These are phyloP conservation scores for Natrix natrix DNA, from an alignment of 2,797 vertebrate species.

Conservation along the genomic window DNA sequence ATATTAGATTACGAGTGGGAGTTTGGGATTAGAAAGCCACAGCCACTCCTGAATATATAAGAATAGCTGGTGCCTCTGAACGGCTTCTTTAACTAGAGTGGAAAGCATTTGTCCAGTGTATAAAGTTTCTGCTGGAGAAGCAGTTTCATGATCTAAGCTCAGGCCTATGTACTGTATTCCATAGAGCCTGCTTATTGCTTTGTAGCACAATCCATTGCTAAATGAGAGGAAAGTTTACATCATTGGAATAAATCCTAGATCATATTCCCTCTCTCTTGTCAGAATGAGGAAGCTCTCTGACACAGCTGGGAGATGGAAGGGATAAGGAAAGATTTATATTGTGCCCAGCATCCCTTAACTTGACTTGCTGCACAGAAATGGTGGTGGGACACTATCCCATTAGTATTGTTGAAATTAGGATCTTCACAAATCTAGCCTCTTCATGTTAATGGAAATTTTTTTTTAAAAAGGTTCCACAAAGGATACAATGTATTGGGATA, in stretches of 20 bases:
- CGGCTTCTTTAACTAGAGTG: background rate
- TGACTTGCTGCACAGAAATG: background rate
- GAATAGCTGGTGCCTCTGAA: background rate
- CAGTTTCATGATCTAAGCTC: background rate
- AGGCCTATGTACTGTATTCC: background rate
- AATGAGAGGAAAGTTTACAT: background rate
- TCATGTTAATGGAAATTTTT: background rate
- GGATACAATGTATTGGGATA: background rate
- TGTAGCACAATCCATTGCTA: background rate
- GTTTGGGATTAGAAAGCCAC: background rate
- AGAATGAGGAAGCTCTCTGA: background rate
- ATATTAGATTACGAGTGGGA: slow-evolving; percentile 9
- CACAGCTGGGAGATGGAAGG: background rate
- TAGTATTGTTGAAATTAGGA: background rate
- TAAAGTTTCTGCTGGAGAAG: background rate
- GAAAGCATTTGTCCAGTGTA: background rate
- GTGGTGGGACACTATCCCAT: background rate
- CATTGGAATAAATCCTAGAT: background rate
- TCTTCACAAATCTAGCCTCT: background rate
- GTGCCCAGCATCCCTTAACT: background rate
- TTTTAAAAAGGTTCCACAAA: background rate
- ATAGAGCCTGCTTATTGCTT: background rate
- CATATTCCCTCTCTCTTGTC: background rate
- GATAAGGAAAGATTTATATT: background rate
- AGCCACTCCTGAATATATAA: background rate